A percentile compares a stretch with the other conserved stretches of the same genome.
phyloP scores from a whole-genome alignment of 1,140 invertebrate genomes.

The Drosophila neocordata region DNA sequence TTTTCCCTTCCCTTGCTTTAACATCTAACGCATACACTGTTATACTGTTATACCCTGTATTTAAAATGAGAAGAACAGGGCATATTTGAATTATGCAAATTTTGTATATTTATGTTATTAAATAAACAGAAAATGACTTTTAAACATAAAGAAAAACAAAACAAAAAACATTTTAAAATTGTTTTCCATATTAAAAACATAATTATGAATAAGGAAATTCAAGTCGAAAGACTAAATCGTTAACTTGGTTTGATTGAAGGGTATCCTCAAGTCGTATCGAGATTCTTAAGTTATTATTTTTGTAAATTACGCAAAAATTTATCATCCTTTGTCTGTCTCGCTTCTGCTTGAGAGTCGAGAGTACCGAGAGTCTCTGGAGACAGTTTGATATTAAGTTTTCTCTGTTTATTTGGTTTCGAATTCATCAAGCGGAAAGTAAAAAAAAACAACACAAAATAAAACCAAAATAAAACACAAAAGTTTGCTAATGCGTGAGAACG shows the following conservation, averaged over 20 bases:
- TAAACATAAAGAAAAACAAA: too few species aligned
- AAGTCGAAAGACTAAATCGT: too few species aligned
- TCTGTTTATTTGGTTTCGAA: slow-evolving; percentile 72
- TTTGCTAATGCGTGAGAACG: slow-evolving; percentile 73
- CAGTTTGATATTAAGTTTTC: slow-evolving; percentile 68
- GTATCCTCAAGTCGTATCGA: background rate
- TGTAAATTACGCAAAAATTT: slow-evolving; percentile 47
- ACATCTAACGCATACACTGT: background rate
- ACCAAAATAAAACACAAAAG: slow-evolving; percentile 22
- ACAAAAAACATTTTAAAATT: too few species aligned
- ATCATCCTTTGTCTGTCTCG: slow-evolving; percentile 13
- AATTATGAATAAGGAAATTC: too few species aligned
- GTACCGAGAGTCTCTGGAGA: slow-evolving; percentile 43
- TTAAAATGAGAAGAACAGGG: background rate
- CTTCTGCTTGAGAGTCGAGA: background rate
- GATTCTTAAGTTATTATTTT: slow-evolving; percentile 21
- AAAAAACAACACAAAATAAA: slow-evolving; percentile 21
- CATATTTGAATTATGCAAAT: too few species aligned
- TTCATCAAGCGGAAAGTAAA: slow-evolving; percentile 77
- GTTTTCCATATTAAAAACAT: too few species aligned
- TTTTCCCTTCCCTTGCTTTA: background rate
- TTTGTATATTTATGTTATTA: too few species aligned
- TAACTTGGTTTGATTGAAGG: too few species aligned
- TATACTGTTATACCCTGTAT: background rate
- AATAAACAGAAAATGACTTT: too few species aligned